Evolutionary conservation across 1,140 invertebrate species (phyloP), one percentile per base, ranked within the genome.

Genomic region (Cryptotermes secundus): DNA sequence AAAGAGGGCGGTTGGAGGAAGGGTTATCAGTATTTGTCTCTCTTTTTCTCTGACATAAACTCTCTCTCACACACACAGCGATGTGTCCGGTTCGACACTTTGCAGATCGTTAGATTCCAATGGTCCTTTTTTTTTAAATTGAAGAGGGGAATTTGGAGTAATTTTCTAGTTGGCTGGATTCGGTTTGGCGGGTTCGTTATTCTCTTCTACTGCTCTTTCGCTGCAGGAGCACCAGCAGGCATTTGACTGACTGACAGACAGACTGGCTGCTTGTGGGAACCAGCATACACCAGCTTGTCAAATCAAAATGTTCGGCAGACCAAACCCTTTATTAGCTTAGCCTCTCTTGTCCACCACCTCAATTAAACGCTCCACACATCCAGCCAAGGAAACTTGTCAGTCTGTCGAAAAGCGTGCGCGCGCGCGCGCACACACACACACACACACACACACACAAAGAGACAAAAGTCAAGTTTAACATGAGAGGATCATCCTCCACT

Each of bases 21-120:
- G 9, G n/a, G n/a, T n/a, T 72, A n/a, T n/a, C 59, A 72, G 26
- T 49, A 19, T 19, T 31, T 72, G n/a, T 72, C 59, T 72, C n/a
- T 72, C 59, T 3, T 14, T 72, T 26, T 72, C 59, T 12, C n/a
- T 31, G 26, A 31, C n/a, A n/a, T n/a, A 26, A 72, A 26, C 26
- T 72, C 26, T 14, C 26, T 72, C 24, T 65, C 59, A 3, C 59
- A n/a, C 59, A 65, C 59, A 72, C 7, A 72, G 53, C 6, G 26
- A 72, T 72, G 53, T 59, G 53, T 59, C 24, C 53, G 19, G 16
- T 59, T 59, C 16, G 53, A 59, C 59, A 72, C 59, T 72, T 31
- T 26, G 59, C 59, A 72, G 26, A 72, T 72, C 59, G 31, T 72
- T 72, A 72, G 59, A 72, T 72, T 72, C 59, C 59, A 72, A 72